A percentile compares a stretch with the other conserved stretches of the same genome.
Evolutionary conservation across 2,888 invertebrate genomes (phyloP).

Genomic region (Epistrophe grossulariae): DNA sequence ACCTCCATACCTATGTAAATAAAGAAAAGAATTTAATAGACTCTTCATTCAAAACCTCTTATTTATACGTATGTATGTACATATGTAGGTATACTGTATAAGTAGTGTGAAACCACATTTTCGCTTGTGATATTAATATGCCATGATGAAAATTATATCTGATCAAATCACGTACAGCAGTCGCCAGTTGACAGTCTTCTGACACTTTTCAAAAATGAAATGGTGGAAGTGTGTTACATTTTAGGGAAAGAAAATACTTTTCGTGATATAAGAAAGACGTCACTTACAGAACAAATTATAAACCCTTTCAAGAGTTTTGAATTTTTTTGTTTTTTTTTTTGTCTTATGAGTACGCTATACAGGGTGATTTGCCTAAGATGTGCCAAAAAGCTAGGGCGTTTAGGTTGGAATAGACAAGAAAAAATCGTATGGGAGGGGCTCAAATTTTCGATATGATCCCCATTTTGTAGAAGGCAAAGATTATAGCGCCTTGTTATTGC

Average conservation of each 20-base stretch:
- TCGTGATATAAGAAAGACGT: background rate
- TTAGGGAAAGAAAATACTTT: background rate
- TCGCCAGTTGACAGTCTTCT: background rate
- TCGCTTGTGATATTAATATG: background rate
- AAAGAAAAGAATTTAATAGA: background rate
- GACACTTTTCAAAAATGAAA: background rate
- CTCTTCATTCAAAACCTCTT: background rate
- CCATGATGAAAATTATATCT: background rate
- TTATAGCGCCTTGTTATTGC: too few species aligned
- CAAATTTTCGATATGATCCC: too few species aligned
- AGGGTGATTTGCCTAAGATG: too few species aligned
- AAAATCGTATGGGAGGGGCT: too few species aligned
- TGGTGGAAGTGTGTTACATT: background rate
- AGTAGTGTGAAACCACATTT: background rate
- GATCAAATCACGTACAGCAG: slow-evolving; percentile 10
- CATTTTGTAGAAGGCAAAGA: too few species aligned
- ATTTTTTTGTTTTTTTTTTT: background rate
- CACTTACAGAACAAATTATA: background rate
- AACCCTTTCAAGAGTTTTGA: background rate
- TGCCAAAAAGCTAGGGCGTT: too few species aligned
- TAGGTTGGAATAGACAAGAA: too few species aligned
- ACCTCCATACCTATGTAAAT: too few species aligned
- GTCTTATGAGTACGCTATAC: too few species aligned
- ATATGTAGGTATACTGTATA: too few species aligned
- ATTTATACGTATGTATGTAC: too few species aligned